phyloP scores from a whole-genome alignment of 2,113 vertebrate species.

The Myocastor coypus region DNA sequence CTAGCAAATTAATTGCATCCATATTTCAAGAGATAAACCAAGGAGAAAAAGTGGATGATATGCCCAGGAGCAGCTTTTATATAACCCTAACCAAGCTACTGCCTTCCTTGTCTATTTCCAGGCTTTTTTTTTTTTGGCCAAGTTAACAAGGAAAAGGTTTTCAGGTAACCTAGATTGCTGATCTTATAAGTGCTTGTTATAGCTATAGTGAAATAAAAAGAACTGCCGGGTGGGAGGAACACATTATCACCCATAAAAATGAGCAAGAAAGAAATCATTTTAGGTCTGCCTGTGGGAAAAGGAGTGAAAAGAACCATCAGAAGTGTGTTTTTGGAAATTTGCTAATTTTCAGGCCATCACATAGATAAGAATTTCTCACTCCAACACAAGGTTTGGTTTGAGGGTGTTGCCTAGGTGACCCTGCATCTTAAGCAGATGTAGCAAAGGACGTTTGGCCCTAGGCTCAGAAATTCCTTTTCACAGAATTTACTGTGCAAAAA shows the following conservation, averaged over 20 bases:
- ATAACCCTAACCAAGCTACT: constrained; percentile 42
- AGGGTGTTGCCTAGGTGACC: constrained; percentile 49
- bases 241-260: constrained; percentile 80
- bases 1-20: not conserved
- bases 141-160: constrained; percentile 79
- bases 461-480: not conserved
- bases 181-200: constrained; percentile 73
- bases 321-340: constrained; percentile 54
- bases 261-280: constrained; percentile 75
- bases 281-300: constrained; percentile 62
- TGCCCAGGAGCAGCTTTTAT: constrained; percentile 31
- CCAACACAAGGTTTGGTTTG: constrained; percentile 45
- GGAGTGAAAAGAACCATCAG: constrained; percentile 63
- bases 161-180: constrained; percentile 78
- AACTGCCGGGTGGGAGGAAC: constrained; percentile 71
- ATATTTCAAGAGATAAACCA: constrained; percentile 55
- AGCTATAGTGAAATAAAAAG: constrained; percentile 77
- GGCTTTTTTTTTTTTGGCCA: constrained; percentile 20
- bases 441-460: constrained; percentile 22
- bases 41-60: constrained; percentile 34
- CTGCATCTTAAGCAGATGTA: not conserved
- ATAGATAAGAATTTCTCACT: constrained; percentile 53
- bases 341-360: constrained; percentile 65
- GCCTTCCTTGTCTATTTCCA: constrained; percentile 50
- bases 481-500: constrained; percentile 36